Base-by-base conservation (phyloP, 2,113 vertebrate genomes). In the Shinisaurus crocodilurus region DNA sequence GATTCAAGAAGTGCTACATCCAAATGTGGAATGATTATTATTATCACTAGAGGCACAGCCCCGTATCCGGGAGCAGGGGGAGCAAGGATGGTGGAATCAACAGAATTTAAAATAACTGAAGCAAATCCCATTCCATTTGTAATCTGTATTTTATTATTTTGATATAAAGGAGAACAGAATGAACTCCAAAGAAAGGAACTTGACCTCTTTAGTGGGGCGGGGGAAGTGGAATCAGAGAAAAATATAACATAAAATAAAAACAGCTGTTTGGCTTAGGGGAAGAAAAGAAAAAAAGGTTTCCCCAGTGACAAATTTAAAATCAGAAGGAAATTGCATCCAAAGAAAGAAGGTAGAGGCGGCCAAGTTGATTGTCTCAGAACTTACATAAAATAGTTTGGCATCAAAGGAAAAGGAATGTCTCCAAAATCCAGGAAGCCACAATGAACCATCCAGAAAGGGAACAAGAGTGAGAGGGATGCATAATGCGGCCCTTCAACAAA, bases 191-290 rank as follows among this genome's bases (percentile, higher is more conserved):
- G 76, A 96, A 29, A 81, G 79, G 32, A 94, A 92, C 85, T 92
- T 95, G 91, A 96, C 60, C 85, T 94, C 90, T 87, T 93, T 85
- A 93, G 89, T 89, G n/a, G 54, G 25, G 13, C 5, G 34, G 34
- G 23, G 7, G 12, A 43, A 18, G 45, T 18, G 93, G 75, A 94
- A 89, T 70, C 90, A 63, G 74, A 89, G 94, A 92, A 93, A 86
- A 77, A 92, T 93, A 95, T 93, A 54, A 96, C 89, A 23, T 2
- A 87, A 93, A 97, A 95, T 90, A 90, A 96, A 96, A 94, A 37
- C 96, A 97, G 91, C 95, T 97, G 96, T 96, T 97, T 97, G 97
- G 96, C 96, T 94, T 88, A 90, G 84, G 95, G 75, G 63, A 97
- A 94, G 70, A 91, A 94, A 12, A 54, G 13, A 54, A 60, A 60